Base-by-base conservation (phyloP, 2,797 vertebrate species). In the Apogon talboti region DNA sequence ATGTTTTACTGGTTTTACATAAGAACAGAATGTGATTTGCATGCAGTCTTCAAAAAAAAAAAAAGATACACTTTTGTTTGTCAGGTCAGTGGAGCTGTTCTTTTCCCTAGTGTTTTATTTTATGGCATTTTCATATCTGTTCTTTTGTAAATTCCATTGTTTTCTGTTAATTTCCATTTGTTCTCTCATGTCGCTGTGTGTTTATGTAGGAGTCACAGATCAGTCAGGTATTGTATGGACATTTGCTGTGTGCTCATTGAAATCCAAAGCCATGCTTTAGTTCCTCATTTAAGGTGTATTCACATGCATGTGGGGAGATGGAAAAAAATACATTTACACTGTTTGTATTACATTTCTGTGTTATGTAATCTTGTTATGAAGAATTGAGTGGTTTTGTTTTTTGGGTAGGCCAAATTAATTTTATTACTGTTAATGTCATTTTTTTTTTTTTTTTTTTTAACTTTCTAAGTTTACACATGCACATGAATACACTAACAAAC, bases 161-260 rank as follows among this genome's bases (percentile, higher is more conserved):
- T 79, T 83, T 85, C 53, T 84, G 68, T 92, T 93, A 91, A 93
- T 92, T 84, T 94, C 82, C 92, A 73, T 91, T 92, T 93, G 82
- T 87, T 91, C 56, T 92, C 76, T 86, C 74, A 71, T 91, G 77
- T 92, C 71, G 86, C 86, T 95, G 87, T 95, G 94, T 96, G 94
- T 94, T 91, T 92, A 93, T 95, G 93, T 95, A 96, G 95, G 95
- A 95, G 91, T 94, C 93, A 95, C 93, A 96, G 90, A 95, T 91
- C 95, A 88, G 90, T 94, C 94, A 97, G 95, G 93, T 96, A 95
- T 90, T 93, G 93, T 95, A 94, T 89, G 77, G 58, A 76, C 90
- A 87, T 74, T 79, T 90, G 92, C 80, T 91, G 91, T 94, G 92
- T 93, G 87, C 66, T 90, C 78, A 83, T 77, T 82, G 47, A 76